phyloP scores from a whole-genome alignment of 2,797 vertebrate species.

The Alectoris magna region DNA sequence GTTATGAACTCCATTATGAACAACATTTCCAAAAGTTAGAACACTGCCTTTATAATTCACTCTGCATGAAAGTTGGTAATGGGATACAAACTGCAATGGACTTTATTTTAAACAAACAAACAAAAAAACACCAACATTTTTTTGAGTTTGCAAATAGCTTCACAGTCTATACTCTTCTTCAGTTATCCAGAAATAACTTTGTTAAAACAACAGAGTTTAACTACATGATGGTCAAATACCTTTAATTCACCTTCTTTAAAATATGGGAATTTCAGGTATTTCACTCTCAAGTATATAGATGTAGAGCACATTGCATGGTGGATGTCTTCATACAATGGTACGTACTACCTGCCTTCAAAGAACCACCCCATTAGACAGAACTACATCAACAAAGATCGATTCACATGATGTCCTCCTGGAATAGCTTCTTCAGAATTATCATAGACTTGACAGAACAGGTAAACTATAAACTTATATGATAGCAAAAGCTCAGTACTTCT shows the following conservation, averaged over 20 bases:
- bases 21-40: not conserved
- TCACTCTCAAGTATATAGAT: not conserved
- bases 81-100: not conserved
- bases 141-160: not conserved
- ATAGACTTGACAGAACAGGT: slow-evolving; percentile 15
- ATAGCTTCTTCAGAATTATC: slow-evolving; percentile 13
- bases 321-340: not conserved
- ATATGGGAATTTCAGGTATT: not conserved
- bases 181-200: not conserved
- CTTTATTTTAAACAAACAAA: not conserved
- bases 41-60: not conserved
- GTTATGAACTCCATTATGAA: not conserved
- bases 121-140: not conserved
- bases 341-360: not conserved
- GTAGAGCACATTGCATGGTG: not conserved
- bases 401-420: not conserved
- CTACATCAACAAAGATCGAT: not conserved
- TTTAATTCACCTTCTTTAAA: not conserved
- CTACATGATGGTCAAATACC: not conserved
- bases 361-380: not conserved
- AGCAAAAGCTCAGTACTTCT: slow-evolving; percentile 48
- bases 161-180: not conserved
- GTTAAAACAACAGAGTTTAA: not conserved
- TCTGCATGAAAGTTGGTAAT: not conserved
- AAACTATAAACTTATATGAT: slow-evolving; percentile 34